Evolutionary conservation across 2,797 vertebrate genomes (phyloP), one percentile per base, ranked within the genome.

Genomic region (Spea hammondii): DNA sequence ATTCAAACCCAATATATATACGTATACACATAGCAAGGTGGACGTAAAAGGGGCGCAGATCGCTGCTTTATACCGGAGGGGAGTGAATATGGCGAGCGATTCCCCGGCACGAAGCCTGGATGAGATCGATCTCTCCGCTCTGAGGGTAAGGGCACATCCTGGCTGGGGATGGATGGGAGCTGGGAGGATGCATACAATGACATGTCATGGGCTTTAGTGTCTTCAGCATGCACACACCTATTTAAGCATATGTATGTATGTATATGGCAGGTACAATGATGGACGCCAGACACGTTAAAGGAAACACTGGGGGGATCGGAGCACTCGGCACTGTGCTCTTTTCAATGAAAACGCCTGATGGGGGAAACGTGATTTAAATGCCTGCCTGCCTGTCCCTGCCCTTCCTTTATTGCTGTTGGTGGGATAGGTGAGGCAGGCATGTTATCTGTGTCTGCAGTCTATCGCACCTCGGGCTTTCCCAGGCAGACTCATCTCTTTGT

Each of bases 51-150:
- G 65, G 45, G 60, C 13, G 10, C 77, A 4, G 0, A 14, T 8
- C 6, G 6, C 59, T 64, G 46, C 14, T 79, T 59, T 78, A 88
- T 84, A 84, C 72, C 79, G 74, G 76, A 67, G 87, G 87, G 88
- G 88, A 84, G 89, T 88, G 79, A 95, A 93, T 88, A 97, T 98
- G 97, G 96, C 96, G 92, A 98, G 95, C 89, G 97, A 98, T 89
- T 97, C 97, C 84, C 97, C 96, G 5, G 97, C 97, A 82, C 92
- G 96, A 88, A 98, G 96, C 90, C 91, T 98, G 94, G 96, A 98
- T 86, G 97, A 98, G 90, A 98, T 98, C 79, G 96, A 98, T 89
- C 95, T 98, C 86, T 97, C 97, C 84, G 96, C 97, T 72, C 90
- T 98, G 85, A 93, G 97, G 96, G 97, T 98, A 90, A 96, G 95